Evolutionary conservation across 2,113 vertebrate species (phyloP).

Genomic region (Pelodiscus sinensis): DNA sequence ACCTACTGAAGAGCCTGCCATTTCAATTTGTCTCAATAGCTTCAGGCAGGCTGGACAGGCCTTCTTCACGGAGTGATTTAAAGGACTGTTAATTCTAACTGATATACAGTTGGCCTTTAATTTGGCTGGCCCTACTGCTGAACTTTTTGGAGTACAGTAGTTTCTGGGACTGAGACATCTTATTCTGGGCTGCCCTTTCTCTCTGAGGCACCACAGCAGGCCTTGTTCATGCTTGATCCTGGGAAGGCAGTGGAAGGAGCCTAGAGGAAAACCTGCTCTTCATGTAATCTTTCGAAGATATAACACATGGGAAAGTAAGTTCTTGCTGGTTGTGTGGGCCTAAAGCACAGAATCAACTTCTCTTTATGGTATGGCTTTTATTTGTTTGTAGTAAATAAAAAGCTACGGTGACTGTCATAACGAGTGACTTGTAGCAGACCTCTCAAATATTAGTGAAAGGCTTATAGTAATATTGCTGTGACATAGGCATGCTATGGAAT

Average conservation of each 20-base stretch:
- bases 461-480: background rate
- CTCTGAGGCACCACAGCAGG: background rate
- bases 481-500: background rate
- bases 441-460: background rate
- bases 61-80: background rate
- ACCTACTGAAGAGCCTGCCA: background rate
- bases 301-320: background rate
- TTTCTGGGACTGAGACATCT: background rate
- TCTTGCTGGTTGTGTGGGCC: background rate
- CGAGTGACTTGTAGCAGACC: background rate
- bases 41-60: background rate
- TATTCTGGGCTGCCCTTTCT: background rate
- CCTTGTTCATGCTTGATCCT: background rate
- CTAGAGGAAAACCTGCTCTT: background rate
- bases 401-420: background rate
- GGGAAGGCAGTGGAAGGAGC: background rate
- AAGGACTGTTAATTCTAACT: background rate
- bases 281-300: background rate
- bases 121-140: background rate
- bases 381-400: background rate
- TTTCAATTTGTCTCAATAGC: background rate
- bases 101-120: background rate
- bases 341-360: background rate
- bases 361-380: background rate
- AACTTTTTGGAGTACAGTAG: background rate